A percentile compares a stretch with the other conserved stretches of the same genome.
Evolutionary conservation across 2,888 invertebrate species (phyloP).

Genomic region (Aromia moschata): DNA sequence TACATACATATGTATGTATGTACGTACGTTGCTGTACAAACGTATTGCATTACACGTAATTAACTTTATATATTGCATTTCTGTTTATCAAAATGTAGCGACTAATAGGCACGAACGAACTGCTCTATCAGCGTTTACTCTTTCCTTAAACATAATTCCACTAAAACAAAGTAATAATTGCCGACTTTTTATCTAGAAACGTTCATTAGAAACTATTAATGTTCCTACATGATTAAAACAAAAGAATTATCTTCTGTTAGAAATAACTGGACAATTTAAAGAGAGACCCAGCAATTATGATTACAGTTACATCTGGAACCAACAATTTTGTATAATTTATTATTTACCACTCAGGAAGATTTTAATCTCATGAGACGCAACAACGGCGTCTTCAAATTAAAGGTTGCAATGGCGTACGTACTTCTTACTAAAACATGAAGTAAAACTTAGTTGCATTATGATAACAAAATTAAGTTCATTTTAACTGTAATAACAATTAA

Average conservation of each 20-base stretch:
- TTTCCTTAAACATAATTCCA: slow-evolving; percentile 36
- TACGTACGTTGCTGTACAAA: too few relatives aligned
- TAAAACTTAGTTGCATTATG: too few relatives aligned
- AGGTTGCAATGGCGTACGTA: too few relatives aligned
- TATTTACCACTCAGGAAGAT: slow-evolving; percentile 12
- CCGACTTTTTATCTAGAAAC: slow-evolving; percentile 18
- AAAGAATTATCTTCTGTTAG: slow-evolving; percentile 12
- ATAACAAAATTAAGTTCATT: too few relatives aligned
- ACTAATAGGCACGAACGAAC: slow-evolving; percentile 42
- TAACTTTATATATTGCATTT: slow-evolving; percentile 8
- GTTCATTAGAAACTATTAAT: slow-evolving; percentile 19
- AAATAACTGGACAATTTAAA: slow-evolving; percentile 18
- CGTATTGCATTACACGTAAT: slow-evolving; percentile 11
- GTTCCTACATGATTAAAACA: slow-evolving; percentile 12
- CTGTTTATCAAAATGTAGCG: slow-evolving; percentile 37
- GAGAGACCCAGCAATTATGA: slow-evolving; percentile 23
- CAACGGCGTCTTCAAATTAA: background rate
- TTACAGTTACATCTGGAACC: slow-evolving; percentile 21
- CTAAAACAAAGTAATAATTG: slow-evolving; percentile 35
- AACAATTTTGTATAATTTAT: slow-evolving; percentile 28
- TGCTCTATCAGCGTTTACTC: slow-evolving; percentile 46
- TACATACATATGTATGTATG: too few relatives aligned
- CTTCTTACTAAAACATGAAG: too few relatives aligned
- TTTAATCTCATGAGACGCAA: slow-evolving; percentile 11
- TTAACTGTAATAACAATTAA: too few relatives aligned